These are phyloP conservation scores for Kryptolebias marmoratus DNA, from an alignment of 2,113 vertebrate genomes.

Conservation along the genomic window DNA sequence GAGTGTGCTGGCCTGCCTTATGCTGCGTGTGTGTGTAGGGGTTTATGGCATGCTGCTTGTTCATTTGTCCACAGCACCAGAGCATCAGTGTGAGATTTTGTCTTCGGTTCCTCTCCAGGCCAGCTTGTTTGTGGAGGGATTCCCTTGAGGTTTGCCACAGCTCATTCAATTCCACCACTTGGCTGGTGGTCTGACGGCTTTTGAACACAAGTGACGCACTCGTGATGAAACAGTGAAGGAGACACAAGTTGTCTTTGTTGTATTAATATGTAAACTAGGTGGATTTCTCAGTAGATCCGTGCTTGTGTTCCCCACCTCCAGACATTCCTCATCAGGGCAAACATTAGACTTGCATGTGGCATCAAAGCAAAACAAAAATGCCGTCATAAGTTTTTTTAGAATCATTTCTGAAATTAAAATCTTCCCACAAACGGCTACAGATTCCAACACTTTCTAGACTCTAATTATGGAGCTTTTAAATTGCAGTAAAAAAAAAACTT, in stretches of 20 bases:
- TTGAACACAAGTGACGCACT: constrained; percentile 57
- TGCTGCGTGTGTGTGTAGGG: constrained; percentile 43
- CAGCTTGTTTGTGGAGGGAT: constrained; percentile 57
- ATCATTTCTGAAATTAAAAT: constrained; percentile 16
- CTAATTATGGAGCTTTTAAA: background rate
- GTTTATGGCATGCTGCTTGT: constrained; percentile 62
- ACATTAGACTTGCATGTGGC: constrained; percentile 43
- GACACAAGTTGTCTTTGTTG: constrained; percentile 62
- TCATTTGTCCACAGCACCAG: constrained; percentile 46
- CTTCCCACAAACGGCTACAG: background rate
- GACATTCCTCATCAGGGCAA: constrained; percentile 53
- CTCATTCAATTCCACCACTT: constrained; percentile 51
- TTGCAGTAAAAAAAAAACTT: background rate
- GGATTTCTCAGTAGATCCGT: constrained; percentile 28
- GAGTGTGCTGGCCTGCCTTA: constrained; percentile 56
- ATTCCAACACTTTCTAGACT: background rate
- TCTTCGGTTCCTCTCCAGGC: constrained; percentile 35
- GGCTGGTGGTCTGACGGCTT: constrained; percentile 45
- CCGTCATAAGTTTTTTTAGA: too few species aligned
- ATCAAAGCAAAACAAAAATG: constrained; percentile 26
- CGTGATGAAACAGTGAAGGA: constrained; percentile 49
- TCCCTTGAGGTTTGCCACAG: constrained; percentile 57
- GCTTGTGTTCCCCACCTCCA: constrained; percentile 43
- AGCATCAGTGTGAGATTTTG: constrained; percentile 51
- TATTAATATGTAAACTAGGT: constrained; percentile 42